Conservation (phyloP, 1,140 invertebrate genomes). For the Drosophila miranda region DNA sequence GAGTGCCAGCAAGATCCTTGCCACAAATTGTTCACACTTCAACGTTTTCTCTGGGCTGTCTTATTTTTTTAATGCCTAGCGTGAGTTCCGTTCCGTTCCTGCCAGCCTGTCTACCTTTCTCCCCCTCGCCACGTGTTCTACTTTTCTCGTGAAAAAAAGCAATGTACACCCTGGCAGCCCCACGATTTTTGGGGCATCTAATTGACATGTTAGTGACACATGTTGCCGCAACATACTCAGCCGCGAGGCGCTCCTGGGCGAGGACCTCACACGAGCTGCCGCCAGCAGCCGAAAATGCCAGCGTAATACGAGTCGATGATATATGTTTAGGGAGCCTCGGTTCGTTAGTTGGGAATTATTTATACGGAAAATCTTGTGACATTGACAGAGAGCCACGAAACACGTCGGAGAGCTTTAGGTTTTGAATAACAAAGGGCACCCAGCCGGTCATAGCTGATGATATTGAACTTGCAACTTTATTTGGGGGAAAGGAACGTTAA, state of each 20-base stretch:
- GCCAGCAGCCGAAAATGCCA: conserved; percentile 57
- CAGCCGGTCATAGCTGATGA: conserved; percentile 3
- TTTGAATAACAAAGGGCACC: conserved; percentile 23
- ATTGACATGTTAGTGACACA: conserved; percentile 81
- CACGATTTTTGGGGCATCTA: conserved; percentile 63
- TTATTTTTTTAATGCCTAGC: conserved; percentile 20
- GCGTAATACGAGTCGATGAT: conserved; percentile 74
- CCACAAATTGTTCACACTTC: conserved; percentile 79
- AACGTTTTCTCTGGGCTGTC: conserved; percentile 49
- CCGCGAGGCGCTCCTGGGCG: conserved; percentile 49
- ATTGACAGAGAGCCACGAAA: conserved; percentile 30
- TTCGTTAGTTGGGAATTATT: conserved; percentile 66
- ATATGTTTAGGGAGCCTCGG: conserved; percentile 72
- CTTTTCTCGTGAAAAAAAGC: conserved; percentile 30
- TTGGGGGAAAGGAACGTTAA: neutral
- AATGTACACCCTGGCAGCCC: conserved; percentile 24
- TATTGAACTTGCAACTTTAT: conserved; percentile 37
- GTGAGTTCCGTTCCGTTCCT: conserved; percentile 1
- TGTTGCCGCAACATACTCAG: conserved; percentile 57
- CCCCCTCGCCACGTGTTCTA: conserved; percentile 48
- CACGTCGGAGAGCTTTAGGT: conserved; percentile 27
- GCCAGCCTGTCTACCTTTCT: neutral
- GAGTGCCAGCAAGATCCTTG: conserved; percentile 62
- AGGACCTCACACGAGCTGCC: conserved; percentile 66
- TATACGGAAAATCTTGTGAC: conserved; percentile 63